phyloP scores from a whole-genome alignment of 2,797 vertebrate genomes.

The Atherinosoma microstoma region DNA sequence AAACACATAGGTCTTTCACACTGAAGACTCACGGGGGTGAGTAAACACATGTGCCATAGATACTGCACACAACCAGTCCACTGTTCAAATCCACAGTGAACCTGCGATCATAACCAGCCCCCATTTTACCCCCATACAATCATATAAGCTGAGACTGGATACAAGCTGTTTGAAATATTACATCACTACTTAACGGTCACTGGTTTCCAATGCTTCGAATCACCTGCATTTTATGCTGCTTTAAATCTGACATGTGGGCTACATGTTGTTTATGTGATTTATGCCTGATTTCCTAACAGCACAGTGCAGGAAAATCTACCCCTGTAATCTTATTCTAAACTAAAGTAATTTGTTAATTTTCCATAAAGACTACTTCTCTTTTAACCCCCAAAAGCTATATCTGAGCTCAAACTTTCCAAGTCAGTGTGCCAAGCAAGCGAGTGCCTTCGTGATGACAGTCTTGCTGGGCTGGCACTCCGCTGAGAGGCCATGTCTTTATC shows the following conservation, averaged over 20 bases:
- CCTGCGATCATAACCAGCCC: conserved; percentile 40
- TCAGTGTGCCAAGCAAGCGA: conserved; percentile 39
- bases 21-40: conserved; percentile 51
- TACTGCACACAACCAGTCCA: conserved; percentile 72
- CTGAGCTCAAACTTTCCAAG: conserved; percentile 50
- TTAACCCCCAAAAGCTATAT: conserved; percentile 31
- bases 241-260: conserved; percentile 11
- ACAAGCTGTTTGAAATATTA: conserved; percentile 57
- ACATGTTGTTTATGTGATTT: neutral
- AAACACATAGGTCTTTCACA: conserved; percentile 81
- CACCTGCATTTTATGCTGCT: conserved; percentile 4
- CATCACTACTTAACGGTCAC: conserved; percentile 57
- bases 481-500: conserved; percentile 73
- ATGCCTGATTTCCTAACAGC: conserved; percentile 3
- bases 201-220: conserved; percentile 11
- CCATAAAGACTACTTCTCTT: conserved; percentile 20
- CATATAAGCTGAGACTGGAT: conserved; percentile 35
- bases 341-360: conserved; percentile 38
- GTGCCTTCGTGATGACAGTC: conserved; percentile 50
- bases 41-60: conserved; percentile 79
- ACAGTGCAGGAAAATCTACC: conserved; percentile 7
- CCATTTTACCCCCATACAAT: conserved; percentile 38
- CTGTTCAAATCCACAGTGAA: conserved; percentile 70
- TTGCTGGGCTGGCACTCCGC: conserved; percentile 38
- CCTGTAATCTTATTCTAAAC: conserved; percentile 14